phyloP scores from a whole-genome alignment of 64 coral and sea anemone genomes.

The Catalaphyllia jardinei region DNA sequence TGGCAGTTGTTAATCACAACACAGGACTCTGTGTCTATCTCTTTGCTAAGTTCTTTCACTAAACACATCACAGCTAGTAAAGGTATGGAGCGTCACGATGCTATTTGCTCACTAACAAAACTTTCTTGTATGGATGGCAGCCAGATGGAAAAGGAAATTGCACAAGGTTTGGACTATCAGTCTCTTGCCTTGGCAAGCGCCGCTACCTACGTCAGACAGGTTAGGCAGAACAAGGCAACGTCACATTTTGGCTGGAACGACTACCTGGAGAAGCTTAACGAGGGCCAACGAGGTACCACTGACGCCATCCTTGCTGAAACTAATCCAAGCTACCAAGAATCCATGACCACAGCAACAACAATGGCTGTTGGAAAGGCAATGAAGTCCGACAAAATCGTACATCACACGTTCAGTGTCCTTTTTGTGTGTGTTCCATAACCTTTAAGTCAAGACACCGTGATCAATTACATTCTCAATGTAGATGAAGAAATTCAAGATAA shows the following conservation, averaged over 20 bases:
- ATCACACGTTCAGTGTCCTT: background rate
- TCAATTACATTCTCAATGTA: conserved; percentile 20
- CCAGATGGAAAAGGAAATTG: background rate
- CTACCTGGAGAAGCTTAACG: background rate
- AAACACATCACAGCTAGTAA: background rate
- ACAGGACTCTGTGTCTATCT: background rate
- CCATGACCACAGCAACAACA: background rate
- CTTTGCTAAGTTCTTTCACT: background rate
- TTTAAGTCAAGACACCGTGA: background rate
- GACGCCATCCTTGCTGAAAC: no score
- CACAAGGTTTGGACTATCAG: background rate
- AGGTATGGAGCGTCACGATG: background rate
- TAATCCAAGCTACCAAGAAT: no score
- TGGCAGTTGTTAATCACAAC: no score
- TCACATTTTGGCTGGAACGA: background rate
- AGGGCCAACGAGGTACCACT: no score
- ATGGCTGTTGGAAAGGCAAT: background rate
- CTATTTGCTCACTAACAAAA: background rate
- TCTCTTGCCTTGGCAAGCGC: conserved; percentile 15
- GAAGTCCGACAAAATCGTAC: background rate
- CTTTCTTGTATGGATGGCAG: background rate
- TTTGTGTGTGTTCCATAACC: conserved; percentile 2
- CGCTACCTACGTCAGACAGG: no score
- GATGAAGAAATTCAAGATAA: background rate
- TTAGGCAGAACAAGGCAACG: no score